Base-by-base conservation (phyloP, 1,140 invertebrate species). In the Phenacoccus solenopsis region DNA sequence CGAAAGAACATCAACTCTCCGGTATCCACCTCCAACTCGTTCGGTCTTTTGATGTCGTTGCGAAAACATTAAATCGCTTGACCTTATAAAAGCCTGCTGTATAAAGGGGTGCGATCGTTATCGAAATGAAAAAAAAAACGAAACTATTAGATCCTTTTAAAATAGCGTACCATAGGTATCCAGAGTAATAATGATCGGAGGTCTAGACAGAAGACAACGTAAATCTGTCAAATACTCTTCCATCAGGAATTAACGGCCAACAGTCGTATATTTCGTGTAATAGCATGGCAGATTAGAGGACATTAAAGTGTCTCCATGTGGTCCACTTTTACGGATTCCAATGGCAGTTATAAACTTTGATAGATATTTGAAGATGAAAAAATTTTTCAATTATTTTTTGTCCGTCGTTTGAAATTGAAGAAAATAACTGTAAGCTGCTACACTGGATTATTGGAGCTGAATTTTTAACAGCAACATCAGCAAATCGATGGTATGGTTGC, bases 141-240 rank as follows among this genome's bases (percentile, higher is more conserved):
- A n/a, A n/a, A n/a, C n/a, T n/a, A n/a, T n/a, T n/a, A n/a, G n/a
- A n/a, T n/a, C n/a, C n/a, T n/a, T n/a, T n/a, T n/a, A n/a, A n/a
- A n/a, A n/a, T n/a, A n/a, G n/a, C n/a, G n/a, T n/a, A n/a, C n/a
- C n/a, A n/a, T n/a, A n/a, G n/a, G n/a, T n/a, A n/a, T n/a, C n/a
- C n/a, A n/a, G 30, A 5, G 38, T 49, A 49, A 49, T 49, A 49
- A 49, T 49, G 5, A n/a, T 49, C 20, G 20, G 13, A 9, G 13
- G 38, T 49, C 38, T 49, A 49, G 38, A 49, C 38, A 49, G 38
- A 49, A 49, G 38, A 49, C 38, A n/a, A 49, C 38, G 38, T 49
- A 49, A 49, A 49, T 49, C 38, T 49, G 38, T 49, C 38, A 49
- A 49, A 49, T n/a, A 9, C 4, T 2, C 13, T 49, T 49, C 38